phyloP scores from a whole-genome alignment of 1,140 invertebrate genomes.

The Magallana gigas region DNA sequence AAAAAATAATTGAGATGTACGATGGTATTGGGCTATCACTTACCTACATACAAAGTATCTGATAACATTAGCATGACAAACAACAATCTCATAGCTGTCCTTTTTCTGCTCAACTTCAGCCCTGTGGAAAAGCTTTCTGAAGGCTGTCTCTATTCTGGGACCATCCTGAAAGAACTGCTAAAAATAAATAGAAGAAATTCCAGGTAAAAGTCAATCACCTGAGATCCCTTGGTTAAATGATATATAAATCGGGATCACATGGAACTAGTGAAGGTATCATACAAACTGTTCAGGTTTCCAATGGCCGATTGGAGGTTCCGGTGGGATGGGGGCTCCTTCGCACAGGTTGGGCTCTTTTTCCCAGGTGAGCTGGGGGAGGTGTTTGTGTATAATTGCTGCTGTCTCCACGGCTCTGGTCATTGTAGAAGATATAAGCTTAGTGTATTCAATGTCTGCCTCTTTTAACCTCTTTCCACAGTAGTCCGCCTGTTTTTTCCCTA shows the following conservation, averaged over 20 bases:
- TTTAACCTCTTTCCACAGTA: slow-evolving; percentile 85
- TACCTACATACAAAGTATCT: slow-evolving; percentile 97
- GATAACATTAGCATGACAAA: slow-evolving; percentile 99
- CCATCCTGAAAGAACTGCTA: slow-evolving; percentile 94
- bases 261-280: slow-evolving; percentile 65
- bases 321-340: slow-evolving; percentile 93
- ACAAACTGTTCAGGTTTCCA: slow-evolving; percentile 92
- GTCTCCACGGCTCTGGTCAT: slow-evolving; percentile 97
- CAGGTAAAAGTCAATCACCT: neutral
- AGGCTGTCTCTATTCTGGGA: slow-evolving; percentile 97
- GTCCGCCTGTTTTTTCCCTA: slow-evolving; percentile 90
- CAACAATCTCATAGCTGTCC: slow-evolving; percentile 94
- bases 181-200: slow-evolving; percentile 45
- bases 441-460: slow-evolving; percentile 88
- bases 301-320: slow-evolving; percentile 91
- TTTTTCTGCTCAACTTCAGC: slow-evolving; percentile 89
- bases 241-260: neutral
- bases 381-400: slow-evolving; percentile 88
- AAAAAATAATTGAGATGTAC: too few relatives aligned
- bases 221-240: too few relatives aligned
- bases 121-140: slow-evolving; percentile 95
- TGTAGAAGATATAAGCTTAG: slow-evolving; percentile 90
- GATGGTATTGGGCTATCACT: slow-evolving; percentile 30
- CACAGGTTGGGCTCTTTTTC: slow-evolving; percentile 88
- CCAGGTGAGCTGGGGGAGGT: slow-evolving; percentile 79